Percentiles rank a stretch among this genome's conserved stretches.
phyloP scores from a whole-genome alignment of 1,140 invertebrate genomes.

The Camponotus vicinus region DNA sequence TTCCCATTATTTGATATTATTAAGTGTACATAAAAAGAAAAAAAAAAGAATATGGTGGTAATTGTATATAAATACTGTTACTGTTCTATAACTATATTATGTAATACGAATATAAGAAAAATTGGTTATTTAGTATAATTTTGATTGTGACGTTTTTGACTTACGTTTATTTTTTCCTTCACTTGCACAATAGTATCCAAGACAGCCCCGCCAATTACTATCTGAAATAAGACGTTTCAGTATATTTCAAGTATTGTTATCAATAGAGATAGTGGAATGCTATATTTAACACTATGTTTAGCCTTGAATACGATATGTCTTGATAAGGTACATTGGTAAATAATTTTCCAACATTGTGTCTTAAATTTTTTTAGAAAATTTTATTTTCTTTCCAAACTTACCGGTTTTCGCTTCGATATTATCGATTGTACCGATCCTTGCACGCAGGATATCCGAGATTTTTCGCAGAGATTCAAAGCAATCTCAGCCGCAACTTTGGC shows the following conservation, averaged over 20 bases:
- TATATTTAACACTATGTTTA: not conserved
- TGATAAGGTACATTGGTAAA: not conserved
- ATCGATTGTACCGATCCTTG: not conserved
- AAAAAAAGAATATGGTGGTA: conserved; percentile 75
- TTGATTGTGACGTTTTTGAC: conserved; percentile 80
- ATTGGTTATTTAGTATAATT: conserved; percentile 85
- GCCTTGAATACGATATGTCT: not conserved
- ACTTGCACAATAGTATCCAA: conserved; percentile 91
- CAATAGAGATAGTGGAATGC: not conserved
- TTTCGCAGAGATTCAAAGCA: conserved; percentile 88
- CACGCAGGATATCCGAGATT: not conserved
- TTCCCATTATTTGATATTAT: conserved; percentile 74
- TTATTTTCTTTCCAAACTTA: conserved; percentile 54
- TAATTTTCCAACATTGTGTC: not conserved
- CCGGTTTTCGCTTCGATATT: conserved; percentile 67
- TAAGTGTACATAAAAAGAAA: conserved; percentile 82
- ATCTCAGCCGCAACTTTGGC: conserved; percentile 94
- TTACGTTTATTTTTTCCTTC: conserved; percentile 90
- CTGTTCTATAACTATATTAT: conserved; percentile 80
- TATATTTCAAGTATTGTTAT: not conserved
- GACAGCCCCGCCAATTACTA: conserved; percentile 94
- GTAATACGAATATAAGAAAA: conserved; percentile 83
- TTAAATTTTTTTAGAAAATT: not conserved
- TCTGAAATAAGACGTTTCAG: conserved; percentile 84
- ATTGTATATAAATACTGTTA: conserved; percentile 83